phyloP scores from a whole-genome alignment of 2,113 vertebrate species.

The Stigmatopora nigra region DNA sequence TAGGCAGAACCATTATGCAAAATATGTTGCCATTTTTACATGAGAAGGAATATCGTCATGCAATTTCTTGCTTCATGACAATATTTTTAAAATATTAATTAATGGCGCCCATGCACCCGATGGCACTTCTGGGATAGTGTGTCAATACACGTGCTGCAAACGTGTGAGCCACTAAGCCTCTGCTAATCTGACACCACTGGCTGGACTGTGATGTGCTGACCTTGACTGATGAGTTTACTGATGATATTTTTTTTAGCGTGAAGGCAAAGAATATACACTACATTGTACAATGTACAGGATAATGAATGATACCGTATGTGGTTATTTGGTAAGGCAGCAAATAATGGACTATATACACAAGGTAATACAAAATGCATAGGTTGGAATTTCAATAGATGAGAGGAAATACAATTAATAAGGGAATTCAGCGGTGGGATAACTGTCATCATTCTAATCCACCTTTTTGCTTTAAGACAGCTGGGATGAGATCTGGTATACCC shows the following conservation, averaged over 20 bases:
- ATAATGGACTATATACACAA: not conserved
- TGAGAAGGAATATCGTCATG: not conserved
- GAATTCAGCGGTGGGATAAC: too few species aligned
- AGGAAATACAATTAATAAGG: too few species aligned
- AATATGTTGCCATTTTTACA: not conserved
- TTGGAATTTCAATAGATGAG: too few species aligned
- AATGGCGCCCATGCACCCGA: constrained; percentile 20
- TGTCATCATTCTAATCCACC: too few species aligned
- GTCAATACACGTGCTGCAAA: constrained; percentile 24
- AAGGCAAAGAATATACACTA: constrained; percentile 20
- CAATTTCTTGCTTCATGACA: not conserved
- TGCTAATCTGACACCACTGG: constrained; percentile 44
- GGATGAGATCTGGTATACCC: too few species aligned
- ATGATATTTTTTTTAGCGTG: constrained; percentile 28
- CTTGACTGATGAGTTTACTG: constrained; percentile 26
- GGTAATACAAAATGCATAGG: not conserved
- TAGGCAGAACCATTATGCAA: not conserved
- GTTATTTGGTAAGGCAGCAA: not conserved
- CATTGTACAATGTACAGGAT: constrained; percentile 13
- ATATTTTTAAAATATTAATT: not conserved
- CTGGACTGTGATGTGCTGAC: constrained; percentile 31
- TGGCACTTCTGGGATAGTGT: constrained; percentile 21
- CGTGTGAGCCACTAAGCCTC: constrained; percentile 22
- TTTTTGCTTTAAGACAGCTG: too few species aligned
- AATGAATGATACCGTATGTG: not conserved